Evolutionary conservation across 2,888 invertebrate species (phyloP), one percentile per base, ranked within the genome.

Genomic region (Nomada ruficornis): DNA sequence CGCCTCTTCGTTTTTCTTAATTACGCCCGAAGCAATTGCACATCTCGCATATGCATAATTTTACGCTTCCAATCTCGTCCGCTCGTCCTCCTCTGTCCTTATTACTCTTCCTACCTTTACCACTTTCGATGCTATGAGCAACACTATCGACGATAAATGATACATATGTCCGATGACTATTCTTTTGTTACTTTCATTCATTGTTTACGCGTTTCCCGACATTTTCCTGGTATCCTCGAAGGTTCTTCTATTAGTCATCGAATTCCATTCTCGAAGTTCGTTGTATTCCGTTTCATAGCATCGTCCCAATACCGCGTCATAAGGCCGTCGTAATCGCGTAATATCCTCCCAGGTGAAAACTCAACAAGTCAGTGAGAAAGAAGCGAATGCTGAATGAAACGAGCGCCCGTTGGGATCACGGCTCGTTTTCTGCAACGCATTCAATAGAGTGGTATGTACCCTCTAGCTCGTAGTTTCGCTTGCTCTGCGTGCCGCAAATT

Each of bases 351-450:
- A 59, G 44, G 80, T 76, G 78, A 75, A 74, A 82, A 83, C 74
- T 47, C 62, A 42, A 76, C 63, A 47, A 62, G 36, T 26, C 77
- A 79, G 77, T 83, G 88, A 73, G 81, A 87, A 85, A 74, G 62
- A 63, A 73, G 65, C 65, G 75, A 73, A 69, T 75, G 85, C 77
- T 81, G 84, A 86, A 86, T 80, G 88, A 85, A 86, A 83, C 77
- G 74, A 81, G 77, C 79, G 80, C 80, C 83, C 82, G 78, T 79
- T 72, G 82, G 84, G 86, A 86, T 83, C 77, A 74, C 77, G 71
- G 80, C 77, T 85, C 62, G 86, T 85, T 89, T 88, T 89, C 89
- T 83, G 84, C 83, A 81, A 84, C 80, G 77, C 76, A 60, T 63
- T 84, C 78, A 15, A 76, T 80, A 84, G 82, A 84, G 60, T 64